phyloP scores from a whole-genome alignment of 1,140 invertebrate species.

The Musca vetustissima region DNA sequence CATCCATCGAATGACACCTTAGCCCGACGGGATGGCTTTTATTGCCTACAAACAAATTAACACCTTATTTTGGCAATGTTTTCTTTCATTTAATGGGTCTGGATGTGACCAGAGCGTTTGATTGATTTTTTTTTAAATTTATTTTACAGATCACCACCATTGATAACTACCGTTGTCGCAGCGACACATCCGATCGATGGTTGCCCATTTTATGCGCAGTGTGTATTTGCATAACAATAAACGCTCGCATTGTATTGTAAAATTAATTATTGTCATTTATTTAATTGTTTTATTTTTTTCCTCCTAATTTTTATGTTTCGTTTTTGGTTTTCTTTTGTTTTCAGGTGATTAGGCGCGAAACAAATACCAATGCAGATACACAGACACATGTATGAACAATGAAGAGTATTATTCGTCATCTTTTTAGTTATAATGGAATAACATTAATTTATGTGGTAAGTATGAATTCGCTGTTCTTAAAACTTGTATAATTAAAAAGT shows the following conservation, averaged over 20 bases:
- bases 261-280: not conserved
- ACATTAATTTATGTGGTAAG: conserved; percentile 52
- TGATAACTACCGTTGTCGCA: too few relatives aligned
- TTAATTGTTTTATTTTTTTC: not conserved
- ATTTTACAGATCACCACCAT: too few relatives aligned
- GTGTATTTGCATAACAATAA: too few relatives aligned
- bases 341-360: conserved; percentile 38
- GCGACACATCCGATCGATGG: too few relatives aligned
- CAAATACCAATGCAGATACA: conserved; percentile 31
- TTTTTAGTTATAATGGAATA: conserved; percentile 47
- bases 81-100: not conserved
- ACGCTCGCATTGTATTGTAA: too few relatives aligned
- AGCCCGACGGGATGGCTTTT: not conserved
- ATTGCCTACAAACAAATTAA: conserved; percentile 11
- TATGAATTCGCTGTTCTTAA: not conserved
- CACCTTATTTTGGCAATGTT: conserved; percentile 9
- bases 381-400: conserved; percentile 35
- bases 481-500: too few relatives aligned
- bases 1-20: not conserved
- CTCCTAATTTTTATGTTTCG: not conserved
- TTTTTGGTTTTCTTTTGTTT: conserved; percentile 24
- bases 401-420: conserved; percentile 51
- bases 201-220: too few relatives aligned
- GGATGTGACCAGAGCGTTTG: not conserved
- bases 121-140: conserved; percentile 6